A percentile compares a stretch with the other conserved stretches of the same genome.
Evolutionary conservation across 2,797 vertebrate species (phyloP).

Genomic region (Helostoma temminkii): DNA sequence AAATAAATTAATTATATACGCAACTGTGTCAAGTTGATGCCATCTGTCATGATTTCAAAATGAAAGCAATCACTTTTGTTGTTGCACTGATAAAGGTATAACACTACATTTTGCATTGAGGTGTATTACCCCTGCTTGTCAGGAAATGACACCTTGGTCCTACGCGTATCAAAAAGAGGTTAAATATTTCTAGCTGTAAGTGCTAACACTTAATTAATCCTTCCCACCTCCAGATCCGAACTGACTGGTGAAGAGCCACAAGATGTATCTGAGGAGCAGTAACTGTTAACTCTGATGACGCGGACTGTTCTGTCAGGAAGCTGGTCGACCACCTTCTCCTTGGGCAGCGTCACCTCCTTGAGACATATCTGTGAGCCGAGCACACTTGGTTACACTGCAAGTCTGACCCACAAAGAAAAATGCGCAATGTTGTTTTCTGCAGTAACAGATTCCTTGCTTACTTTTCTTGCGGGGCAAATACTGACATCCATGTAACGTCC

Average conservation of each 20-base stretch:
- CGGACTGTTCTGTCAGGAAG: constrained; percentile 50
- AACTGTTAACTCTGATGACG: constrained; percentile 74
- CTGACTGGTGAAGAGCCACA: constrained; percentile 82
- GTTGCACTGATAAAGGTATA: background rate
- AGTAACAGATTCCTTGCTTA: constrained; percentile 47
- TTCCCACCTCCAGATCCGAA: constrained; percentile 88
- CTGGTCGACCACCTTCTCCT: constrained; percentile 51
- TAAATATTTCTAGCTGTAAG: background rate
- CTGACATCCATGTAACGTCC: constrained; percentile 86
- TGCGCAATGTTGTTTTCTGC: background rate
- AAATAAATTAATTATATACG: background rate
- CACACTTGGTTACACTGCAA: background rate
- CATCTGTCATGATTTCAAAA: too few relatives aligned
- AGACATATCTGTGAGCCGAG: constrained; percentile 66
- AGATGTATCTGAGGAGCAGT: constrained; percentile 79
- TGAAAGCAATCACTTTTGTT: too few relatives aligned
- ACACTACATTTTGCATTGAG: background rate
- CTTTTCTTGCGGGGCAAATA: constrained; percentile 81
- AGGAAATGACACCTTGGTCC: too few relatives aligned
- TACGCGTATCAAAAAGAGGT: background rate
- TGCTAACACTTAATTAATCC: background rate
- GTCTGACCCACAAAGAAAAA: background rate
- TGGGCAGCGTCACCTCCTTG: constrained; percentile 73
- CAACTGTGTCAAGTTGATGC: too few relatives aligned
- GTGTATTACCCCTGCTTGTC: background rate